Conservation (phyloP, 2,888 invertebrate species). For the Athrips mouffetella region DNA sequence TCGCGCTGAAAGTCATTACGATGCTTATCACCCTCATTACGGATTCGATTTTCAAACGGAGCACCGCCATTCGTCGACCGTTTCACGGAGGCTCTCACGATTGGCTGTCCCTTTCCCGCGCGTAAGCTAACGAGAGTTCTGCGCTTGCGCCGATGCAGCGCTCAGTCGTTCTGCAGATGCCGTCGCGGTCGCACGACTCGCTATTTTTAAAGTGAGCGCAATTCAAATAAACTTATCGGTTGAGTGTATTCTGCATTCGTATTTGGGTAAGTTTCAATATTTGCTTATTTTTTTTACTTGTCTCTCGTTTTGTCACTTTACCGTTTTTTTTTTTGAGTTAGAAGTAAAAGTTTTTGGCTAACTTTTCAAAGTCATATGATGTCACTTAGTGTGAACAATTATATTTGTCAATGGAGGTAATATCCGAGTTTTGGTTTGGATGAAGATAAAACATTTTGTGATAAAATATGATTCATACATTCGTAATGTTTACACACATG, state of each 20-base stretch:
- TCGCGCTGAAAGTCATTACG: constrained; percentile 9
- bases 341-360: neutral
- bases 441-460: neutral
- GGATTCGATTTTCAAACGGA: constrained; percentile 12
- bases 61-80: constrained; percentile 34
- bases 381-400: constrained; percentile 8
- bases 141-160: constrained; percentile 61
- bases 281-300: constrained; percentile 2
- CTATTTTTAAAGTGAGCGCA: constrained; percentile 43
- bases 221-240: constrained; percentile 66
- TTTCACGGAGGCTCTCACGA: constrained; percentile 55
- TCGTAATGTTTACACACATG: neutral
- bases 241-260: constrained; percentile 52
- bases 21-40: constrained; percentile 10
- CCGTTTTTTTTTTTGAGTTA: neutral
- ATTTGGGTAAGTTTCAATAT: constrained; percentile 49
- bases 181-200: constrained; percentile 44
- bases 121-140: constrained; percentile 15
- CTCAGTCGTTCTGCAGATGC: constrained; percentile 52
- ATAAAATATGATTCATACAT: neutral
- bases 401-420: constrained; percentile 5
- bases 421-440: neutral
- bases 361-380: constrained; percentile 7
- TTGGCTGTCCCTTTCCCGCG: constrained; percentile 3
- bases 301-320: constrained; percentile 6